phyloP scores from a whole-genome alignment of 2,113 vertebrate genomes.

The Rana temporaria region DNA sequence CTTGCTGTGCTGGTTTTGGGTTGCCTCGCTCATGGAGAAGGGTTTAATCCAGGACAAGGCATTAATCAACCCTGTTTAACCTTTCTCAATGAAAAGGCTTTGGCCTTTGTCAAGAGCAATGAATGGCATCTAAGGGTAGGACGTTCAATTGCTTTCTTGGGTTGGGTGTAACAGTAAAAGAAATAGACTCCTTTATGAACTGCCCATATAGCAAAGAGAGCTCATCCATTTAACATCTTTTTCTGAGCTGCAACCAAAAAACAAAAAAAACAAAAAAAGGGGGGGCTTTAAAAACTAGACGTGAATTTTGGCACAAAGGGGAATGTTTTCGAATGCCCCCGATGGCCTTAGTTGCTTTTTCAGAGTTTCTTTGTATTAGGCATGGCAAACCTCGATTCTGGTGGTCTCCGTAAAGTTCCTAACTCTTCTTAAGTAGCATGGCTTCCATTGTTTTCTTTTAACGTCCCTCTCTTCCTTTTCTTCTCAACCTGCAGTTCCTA shows the following conservation, averaged over 20 bases:
- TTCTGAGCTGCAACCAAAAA: constrained; percentile 18
- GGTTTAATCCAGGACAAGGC: constrained; percentile 41
- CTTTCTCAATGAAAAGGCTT: constrained; percentile 30
- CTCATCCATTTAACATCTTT: not conserved
- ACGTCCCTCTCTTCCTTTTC: no score
- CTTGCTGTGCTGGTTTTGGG: not conserved
- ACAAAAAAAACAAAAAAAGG: not conserved
- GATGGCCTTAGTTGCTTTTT: no score
- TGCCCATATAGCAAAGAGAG: not conserved
- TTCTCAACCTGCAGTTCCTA: no score
- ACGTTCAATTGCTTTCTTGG: constrained; percentile 43
- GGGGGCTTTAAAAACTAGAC: not conserved
- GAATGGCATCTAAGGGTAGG: constrained; percentile 9
- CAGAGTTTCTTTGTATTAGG: no score
- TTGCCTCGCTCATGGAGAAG: not conserved
- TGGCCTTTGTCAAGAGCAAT: constrained; percentile 28
- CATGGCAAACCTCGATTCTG: no score
- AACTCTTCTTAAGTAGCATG: no score
- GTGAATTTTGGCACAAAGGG: no score
- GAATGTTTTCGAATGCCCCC: no score
- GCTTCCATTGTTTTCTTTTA: no score
- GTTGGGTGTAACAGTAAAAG: constrained; percentile 22
- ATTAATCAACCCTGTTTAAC: constrained; percentile 47
- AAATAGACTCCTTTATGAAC: constrained; percentile 31
- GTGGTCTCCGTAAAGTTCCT: no score